Conservation (phyloP, 2,113 vertebrate species). For the Erythrolamprus reginae region DNA sequence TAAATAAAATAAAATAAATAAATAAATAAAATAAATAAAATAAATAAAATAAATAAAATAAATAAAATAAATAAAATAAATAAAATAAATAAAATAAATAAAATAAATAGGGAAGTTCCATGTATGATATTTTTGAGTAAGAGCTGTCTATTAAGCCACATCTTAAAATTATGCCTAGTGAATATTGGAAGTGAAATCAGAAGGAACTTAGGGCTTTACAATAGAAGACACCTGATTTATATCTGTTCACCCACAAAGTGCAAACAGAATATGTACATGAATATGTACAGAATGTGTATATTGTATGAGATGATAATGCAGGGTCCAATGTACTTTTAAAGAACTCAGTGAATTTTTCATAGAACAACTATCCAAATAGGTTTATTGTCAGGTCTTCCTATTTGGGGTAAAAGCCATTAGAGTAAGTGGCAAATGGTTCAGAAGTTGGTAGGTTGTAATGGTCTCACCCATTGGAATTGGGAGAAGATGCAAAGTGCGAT, state of each 20-base stretch:
- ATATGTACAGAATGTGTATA: not conserved
- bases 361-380: not conserved
- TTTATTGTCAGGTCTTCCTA: not conserved
- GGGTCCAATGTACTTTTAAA: not conserved
- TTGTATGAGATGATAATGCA: not conserved
- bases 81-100: too few species aligned
- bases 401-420: not conserved
- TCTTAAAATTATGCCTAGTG: not conserved
- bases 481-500: not conserved
- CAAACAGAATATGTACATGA: not conserved
- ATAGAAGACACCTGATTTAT: not conserved
- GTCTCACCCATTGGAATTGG: not conserved
- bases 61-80: too few species aligned
- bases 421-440: not conserved
- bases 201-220: not conserved
- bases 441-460: not conserved
- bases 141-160: not conserved
- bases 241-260: not conserved
- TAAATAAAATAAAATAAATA: too few species aligned
- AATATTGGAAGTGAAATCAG: not conserved
- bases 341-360: not conserved
- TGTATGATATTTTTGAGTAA: not conserved
- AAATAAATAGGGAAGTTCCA: not conserved
- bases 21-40: too few species aligned
- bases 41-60: too few species aligned